A percentile compares a stretch with the other conserved stretches of the same genome.
Conservation (phyloP, 2,113 vertebrate species). For the Calypte anna region DNA sequence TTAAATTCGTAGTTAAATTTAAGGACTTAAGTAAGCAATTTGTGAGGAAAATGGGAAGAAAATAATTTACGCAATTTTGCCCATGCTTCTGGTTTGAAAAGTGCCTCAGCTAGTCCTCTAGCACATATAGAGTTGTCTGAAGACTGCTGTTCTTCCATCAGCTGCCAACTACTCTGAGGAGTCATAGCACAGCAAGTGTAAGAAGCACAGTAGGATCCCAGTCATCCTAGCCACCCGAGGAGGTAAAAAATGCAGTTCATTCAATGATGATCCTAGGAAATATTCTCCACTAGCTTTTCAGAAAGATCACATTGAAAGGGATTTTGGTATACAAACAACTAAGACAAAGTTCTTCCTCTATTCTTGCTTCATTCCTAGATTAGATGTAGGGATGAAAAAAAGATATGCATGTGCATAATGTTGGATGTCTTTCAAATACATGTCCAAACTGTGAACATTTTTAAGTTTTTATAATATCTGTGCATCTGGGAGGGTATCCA, state of each 20-base stretch:
- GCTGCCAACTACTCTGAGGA: not conserved
- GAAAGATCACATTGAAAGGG: not conserved
- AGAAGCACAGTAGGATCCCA: not conserved
- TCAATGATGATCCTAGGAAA: not conserved
- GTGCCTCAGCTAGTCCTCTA: not conserved
- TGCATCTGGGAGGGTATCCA: not conserved
- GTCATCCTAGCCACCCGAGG: not conserved
- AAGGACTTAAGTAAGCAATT: not conserved
- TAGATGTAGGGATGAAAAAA: not conserved
- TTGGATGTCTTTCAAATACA: not conserved
- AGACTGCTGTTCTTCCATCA: not conserved
- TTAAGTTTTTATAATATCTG: not conserved
- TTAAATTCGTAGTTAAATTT: conserved; percentile 30
- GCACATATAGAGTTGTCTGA: not conserved
- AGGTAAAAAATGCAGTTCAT: not conserved
- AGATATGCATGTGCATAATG: not conserved
- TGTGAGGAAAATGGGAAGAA: not conserved
- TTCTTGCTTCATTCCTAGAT: not conserved
- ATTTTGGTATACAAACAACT: not conserved
- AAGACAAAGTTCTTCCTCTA: not conserved
- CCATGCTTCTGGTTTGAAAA: not conserved
- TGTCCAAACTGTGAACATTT: not conserved
- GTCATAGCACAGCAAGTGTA: not conserved
- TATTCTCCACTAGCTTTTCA: not conserved
- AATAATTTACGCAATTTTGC: not conserved